These are phyloP conservation scores for Pectinophora gossypiella DNA, from an alignment of 1,140 invertebrate species.

Conservation along the genomic window DNA sequence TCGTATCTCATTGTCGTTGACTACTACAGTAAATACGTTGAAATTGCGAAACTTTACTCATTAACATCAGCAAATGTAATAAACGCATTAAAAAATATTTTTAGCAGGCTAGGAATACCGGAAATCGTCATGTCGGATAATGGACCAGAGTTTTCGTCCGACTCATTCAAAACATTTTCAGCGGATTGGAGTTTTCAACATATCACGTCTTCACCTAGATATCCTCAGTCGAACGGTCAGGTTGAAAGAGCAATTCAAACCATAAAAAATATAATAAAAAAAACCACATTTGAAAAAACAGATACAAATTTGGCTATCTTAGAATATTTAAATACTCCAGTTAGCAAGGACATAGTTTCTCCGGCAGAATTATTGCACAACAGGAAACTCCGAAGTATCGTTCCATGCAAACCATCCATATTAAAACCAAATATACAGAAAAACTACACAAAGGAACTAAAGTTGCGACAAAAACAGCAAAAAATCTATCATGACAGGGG, in stretches of 20 bases:
- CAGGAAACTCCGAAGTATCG: background rate
- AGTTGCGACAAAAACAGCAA: background rate
- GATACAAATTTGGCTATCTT: background rate
- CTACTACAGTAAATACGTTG: slow-evolving; percentile 3
- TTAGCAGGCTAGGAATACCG: background rate
- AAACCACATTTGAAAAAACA: background rate
- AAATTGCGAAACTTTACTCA: background rate
- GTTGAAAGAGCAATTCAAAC: background rate
- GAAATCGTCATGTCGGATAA: background rate
- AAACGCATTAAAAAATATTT: background rate
- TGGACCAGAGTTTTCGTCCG: background rate
- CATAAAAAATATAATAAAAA: slow-evolving; percentile 1
- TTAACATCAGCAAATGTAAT: background rate
- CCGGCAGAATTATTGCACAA: background rate
- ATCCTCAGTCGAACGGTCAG: slow-evolving; percentile 1
- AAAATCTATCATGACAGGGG: slow-evolving; percentile 6
- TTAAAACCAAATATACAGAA: slow-evolving; percentile 5
- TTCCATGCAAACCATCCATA: background rate
- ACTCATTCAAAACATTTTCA: background rate
- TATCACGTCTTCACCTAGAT: background rate
- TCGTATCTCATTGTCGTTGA: background rate
- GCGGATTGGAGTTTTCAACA: background rate
- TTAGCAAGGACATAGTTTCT: background rate
- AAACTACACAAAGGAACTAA: background rate
- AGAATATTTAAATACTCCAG: background rate